Evolutionary conservation across 2,797 vertebrate species (phyloP), one percentile per base, ranked within the genome.

Genomic region (Buphagus erythrorhynchus): DNA sequence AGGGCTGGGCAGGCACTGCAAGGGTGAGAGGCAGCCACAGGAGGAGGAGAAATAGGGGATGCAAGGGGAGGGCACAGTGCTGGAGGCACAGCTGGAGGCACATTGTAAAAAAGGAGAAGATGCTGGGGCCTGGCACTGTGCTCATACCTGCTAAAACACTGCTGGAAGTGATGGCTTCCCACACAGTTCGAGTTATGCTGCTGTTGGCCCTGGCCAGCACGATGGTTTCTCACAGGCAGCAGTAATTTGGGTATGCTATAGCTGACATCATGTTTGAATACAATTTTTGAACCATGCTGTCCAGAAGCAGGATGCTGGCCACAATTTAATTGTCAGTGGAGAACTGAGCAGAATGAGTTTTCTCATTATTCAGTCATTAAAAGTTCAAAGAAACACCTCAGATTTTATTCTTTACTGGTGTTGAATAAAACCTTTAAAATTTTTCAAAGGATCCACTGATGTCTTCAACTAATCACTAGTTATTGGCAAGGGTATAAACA

Each of bases 21-120:
- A 31, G 16, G 36, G 4, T 0, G 0, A 68, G 31, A 6, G 6
- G 21, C 21, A 76, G 12, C 49, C 5, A 1, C 2, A 2, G 9
- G 3, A 13, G 5, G 25, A 40, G 6, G 10, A 85, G 40, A 43
- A 85, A 52, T 0, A 20, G 9, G 11, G 10, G 4, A n/a, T n/a
- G 9, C 0, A 16, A 26, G 14, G 14, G 11, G 29, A 62, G 25
- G 12, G 4, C 20, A 40, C 1, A 0, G 38, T 19, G 14, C 10
- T 54, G 68, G 35, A 36, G 36, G 36, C 21, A 35, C 0, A 0
- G 16, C 14, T 26, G 2, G 20, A 52, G 38, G 16, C 40, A 58
- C 28, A 40, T 12, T n/a, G n/a, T n/a, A n/a, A n/a, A n/a, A n/a
- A n/a, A n/a, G 33, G 46, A 26, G 33, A 16, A 29, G 38, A 24